These are phyloP conservation scores for Bufo gargarizans DNA, from an alignment of 2,113 vertebrate species.

Conservation along the genomic window DNA sequence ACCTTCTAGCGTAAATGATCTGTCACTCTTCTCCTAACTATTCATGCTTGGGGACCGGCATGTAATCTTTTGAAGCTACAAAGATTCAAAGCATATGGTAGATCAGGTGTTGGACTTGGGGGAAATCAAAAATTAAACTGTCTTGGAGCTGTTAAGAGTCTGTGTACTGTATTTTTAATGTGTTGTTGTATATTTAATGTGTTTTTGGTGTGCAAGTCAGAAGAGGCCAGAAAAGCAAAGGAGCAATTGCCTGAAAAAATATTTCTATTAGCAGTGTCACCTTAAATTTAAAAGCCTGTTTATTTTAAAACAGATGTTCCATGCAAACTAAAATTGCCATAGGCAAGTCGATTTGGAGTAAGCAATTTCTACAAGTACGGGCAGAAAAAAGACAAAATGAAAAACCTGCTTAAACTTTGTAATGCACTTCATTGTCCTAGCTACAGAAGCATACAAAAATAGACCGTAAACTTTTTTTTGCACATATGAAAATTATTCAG, in stretches of 20 bases:
- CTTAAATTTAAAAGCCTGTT: slow-evolving; percentile 70
- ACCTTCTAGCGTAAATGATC: slow-evolving; percentile 65
- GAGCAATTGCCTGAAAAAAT: slow-evolving; percentile 68
- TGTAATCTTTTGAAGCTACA: slow-evolving; percentile 67
- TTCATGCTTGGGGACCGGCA: slow-evolving; percentile 66
- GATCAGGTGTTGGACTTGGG: slow-evolving; percentile 73
- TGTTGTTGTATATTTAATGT: slow-evolving; percentile 66
- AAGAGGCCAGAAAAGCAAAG: slow-evolving; percentile 65
- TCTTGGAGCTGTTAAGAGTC: slow-evolving; percentile 71
- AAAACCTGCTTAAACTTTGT: slow-evolving; percentile 50
- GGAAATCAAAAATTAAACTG: slow-evolving; percentile 78
- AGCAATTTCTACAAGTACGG: slow-evolving; percentile 63
- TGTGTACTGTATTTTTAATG: slow-evolving; percentile 75
- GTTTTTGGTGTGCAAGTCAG: slow-evolving; percentile 67
- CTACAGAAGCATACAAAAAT: neutral
- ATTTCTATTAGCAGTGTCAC: slow-evolving; percentile 69
- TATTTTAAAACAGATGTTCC: slow-evolving; percentile 71
- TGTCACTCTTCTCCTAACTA: slow-evolving; percentile 63
- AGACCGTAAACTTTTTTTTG: neutral
- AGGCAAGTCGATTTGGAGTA: slow-evolving; percentile 64
- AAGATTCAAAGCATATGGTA: slow-evolving; percentile 75
- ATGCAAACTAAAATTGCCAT: slow-evolving; percentile 70
- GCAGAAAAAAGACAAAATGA: slow-evolving; percentile 64
- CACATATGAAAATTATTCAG: no score
- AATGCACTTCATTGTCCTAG: neutral